Conservation (phyloP, 2,113 vertebrate species). For the Prietella phreatophila region DNA sequence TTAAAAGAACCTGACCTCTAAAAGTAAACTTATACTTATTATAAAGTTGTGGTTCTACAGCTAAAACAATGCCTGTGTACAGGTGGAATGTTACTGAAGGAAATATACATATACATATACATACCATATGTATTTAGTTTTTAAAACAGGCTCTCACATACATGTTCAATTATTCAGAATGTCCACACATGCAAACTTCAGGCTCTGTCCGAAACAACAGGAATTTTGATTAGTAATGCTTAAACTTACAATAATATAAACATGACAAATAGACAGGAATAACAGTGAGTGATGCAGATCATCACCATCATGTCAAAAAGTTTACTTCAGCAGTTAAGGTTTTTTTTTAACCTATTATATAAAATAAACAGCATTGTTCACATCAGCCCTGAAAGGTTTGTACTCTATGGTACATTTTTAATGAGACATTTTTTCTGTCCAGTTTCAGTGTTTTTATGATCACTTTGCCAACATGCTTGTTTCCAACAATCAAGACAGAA, state of each 20-base stretch:
- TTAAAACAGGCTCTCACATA: background rate
- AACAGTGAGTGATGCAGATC: background rate
- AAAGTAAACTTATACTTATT: background rate
- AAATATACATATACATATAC: background rate
- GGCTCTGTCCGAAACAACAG: background rate
- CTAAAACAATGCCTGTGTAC: background rate
- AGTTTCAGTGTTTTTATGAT: background rate
- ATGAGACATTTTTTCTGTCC: background rate
- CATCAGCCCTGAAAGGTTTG: background rate
- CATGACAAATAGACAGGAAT: background rate
- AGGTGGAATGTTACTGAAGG: background rate
- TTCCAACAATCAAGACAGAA: background rate
- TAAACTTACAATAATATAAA: constrained; percentile 5
- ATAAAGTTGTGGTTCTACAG: background rate
- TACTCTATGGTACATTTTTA: background rate
- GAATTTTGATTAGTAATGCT: background rate
- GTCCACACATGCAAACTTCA: background rate
- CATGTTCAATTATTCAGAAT: background rate
- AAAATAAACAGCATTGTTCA: background rate
- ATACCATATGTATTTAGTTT: background rate
- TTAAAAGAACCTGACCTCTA: background rate
- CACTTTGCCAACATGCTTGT: background rate
- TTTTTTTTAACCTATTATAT: no score
- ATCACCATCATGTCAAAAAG: background rate
- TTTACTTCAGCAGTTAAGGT: background rate